Percentiles rank a stretch among this genome's conserved stretches.
phyloP scores from a whole-genome alignment of 2,797 vertebrate genomes.

The Pipistrellus kuhlii region DNA sequence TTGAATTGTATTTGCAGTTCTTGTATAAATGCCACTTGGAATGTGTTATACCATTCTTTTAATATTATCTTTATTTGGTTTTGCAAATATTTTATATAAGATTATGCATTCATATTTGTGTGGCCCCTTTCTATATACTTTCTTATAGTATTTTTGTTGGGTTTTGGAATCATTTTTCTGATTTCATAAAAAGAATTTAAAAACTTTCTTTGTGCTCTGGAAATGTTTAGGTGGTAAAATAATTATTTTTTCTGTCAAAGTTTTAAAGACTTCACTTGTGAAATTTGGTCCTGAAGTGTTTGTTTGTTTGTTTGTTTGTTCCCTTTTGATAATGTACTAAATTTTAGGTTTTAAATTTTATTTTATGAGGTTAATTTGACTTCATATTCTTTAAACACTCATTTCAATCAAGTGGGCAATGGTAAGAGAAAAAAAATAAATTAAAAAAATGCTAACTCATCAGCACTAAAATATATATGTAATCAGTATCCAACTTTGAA shows the following conservation, averaged over 20 bases:
- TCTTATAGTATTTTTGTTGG: neutral
- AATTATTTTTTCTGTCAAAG: neutral
- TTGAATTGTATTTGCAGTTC: neutral
- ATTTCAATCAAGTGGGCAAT: neutral
- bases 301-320: neutral
- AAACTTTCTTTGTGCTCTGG: neutral
- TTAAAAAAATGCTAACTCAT: too few relatives aligned
- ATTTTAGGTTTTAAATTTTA: neutral
- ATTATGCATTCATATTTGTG: neutral
- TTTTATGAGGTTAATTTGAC: neutral
- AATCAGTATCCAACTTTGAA: too few relatives aligned
- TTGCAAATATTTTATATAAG: slow-evolving; percentile 6
- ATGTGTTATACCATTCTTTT: neutral
- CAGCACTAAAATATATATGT: too few relatives aligned
- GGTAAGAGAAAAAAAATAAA: too few relatives aligned
- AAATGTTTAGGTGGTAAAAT: neutral
- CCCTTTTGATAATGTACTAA: neutral
- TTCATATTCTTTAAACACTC: neutral
- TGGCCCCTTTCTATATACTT: neutral
- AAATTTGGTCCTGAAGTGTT: neutral
- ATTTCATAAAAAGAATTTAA: neutral
- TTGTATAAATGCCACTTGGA: neutral
- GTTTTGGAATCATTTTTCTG: neutral
- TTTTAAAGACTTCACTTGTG: slow-evolving; percentile 1
- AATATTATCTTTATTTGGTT: neutral